These are phyloP conservation scores for Novumbra hubbsi DNA, from an alignment of 2,797 vertebrate genomes.

Conservation along the genomic window DNA sequence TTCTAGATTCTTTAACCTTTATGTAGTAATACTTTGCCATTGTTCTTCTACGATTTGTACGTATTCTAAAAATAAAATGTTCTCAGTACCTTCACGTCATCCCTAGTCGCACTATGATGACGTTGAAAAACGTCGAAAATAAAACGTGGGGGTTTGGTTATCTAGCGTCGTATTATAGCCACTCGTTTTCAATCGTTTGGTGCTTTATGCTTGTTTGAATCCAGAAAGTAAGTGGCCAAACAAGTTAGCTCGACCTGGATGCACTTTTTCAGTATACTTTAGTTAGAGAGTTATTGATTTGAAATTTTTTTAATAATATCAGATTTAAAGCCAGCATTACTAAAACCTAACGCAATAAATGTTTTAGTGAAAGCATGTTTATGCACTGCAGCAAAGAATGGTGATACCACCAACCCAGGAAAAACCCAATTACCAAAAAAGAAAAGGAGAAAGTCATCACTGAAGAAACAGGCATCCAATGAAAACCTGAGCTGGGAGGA, in stretches of 20 bases:
- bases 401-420: not conserved
- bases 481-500: constrained; percentile 67
- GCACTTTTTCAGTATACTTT: not conserved
- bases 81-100: not conserved
- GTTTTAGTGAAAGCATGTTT: constrained; percentile 17
- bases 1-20: no score
- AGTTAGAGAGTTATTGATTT: not conserved
- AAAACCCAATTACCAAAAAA: constrained; percentile 23
- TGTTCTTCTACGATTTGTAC: not conserved
- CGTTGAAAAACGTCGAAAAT: constrained; percentile 34
- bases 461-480: constrained; percentile 23
- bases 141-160: not conserved
- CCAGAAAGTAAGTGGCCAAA: no score
- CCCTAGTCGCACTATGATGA: constrained; percentile 63
- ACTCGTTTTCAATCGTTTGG: no score
- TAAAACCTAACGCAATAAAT: constrained; percentile 3
- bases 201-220: no score
- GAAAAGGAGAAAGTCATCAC: constrained; percentile 25
- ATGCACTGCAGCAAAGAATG: constrained; percentile 10
- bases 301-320: constrained; percentile 35
- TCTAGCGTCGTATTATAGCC: not conserved
- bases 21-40: no score
- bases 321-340: constrained; percentile 26
- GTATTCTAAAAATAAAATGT: no score
- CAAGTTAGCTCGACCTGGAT: no score